Evolutionary conservation across 2,888 invertebrate genomes (phyloP).

Genomic region (Megalurothrips usitatus): DNA sequence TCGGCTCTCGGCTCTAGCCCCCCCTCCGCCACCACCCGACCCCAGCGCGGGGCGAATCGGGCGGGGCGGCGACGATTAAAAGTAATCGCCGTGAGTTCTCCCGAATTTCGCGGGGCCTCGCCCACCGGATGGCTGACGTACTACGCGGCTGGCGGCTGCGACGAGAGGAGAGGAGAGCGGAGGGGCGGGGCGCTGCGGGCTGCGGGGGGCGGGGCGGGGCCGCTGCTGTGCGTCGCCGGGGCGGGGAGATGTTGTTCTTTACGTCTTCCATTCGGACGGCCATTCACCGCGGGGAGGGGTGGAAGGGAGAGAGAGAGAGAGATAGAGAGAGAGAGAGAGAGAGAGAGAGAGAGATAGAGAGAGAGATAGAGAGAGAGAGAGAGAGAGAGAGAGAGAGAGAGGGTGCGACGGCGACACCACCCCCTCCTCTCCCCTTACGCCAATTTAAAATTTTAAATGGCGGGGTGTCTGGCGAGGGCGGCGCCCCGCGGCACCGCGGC

Average conservation of each 20-base stretch:
- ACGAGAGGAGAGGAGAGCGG: not conserved
- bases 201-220: not conserved
- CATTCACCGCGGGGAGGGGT: not conserved
- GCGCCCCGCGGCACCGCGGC: no score
- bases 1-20: not conserved
- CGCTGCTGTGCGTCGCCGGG: not conserved
- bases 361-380: no score
- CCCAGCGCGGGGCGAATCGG: not conserved
- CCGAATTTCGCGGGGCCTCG: not conserved
- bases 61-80: not conserved
- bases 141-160: no score
- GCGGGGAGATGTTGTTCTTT: not conserved
- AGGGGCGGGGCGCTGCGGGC: not conserved
- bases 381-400: no score
- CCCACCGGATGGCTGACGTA: no score
- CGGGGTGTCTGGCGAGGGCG: no score
- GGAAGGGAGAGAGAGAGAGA: not conserved
- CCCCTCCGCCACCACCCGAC: not conserved
- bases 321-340: no score
- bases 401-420: no score
- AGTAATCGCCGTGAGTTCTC: not conserved
- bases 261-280: no score
- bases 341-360: no score
- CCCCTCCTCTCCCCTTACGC: no score
- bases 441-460: no score